phyloP scores from a whole-genome alignment of 2,113 vertebrate species.

The Rutilus rutilus region DNA sequence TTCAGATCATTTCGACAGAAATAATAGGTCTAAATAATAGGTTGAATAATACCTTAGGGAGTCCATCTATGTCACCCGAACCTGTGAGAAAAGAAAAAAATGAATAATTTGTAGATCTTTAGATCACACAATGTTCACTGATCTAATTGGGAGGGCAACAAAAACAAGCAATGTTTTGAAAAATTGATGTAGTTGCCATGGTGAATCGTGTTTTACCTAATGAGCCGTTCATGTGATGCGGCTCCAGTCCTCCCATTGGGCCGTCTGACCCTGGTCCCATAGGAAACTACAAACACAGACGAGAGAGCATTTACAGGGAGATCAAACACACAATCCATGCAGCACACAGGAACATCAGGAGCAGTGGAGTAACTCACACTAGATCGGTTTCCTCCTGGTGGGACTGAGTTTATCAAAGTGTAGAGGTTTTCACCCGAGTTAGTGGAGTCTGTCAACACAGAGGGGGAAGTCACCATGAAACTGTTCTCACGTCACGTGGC shows the following conservation, averaged over 20 bases:
- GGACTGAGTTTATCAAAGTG: conserved; percentile 90
- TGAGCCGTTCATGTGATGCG: conserved; percentile 92
- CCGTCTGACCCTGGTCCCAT: conserved; percentile 86
- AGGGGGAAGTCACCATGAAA: neutral
- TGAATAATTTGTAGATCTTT: neutral
- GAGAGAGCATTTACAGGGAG: neutral
- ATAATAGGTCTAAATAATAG: neutral
- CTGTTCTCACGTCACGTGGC: neutral
- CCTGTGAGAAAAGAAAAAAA: conserved; percentile 71
- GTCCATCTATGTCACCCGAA: conserved; percentile 88
- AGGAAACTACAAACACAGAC: conserved; percentile 78
- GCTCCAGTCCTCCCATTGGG: conserved; percentile 88
- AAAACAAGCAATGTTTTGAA: neutral
- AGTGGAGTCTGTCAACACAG: conserved; percentile 70
- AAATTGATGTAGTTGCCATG: neutral
- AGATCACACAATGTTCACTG: neutral
- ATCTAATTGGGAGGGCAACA: neutral
- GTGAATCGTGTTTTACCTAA: conserved; percentile 77
- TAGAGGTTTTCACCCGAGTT: conserved; percentile 94
- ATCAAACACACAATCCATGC: neutral
- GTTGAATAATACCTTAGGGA: conserved; percentile 84
- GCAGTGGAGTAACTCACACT: conserved; percentile 75
- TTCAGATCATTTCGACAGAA: neutral
- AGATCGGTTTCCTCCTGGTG: conserved; percentile 80
- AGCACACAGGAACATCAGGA: neutral